Evolutionary conservation across 2,888 invertebrate species (phyloP), one percentile per base, ranked within the genome.

Genomic region (Escarpia spicata): DNA sequence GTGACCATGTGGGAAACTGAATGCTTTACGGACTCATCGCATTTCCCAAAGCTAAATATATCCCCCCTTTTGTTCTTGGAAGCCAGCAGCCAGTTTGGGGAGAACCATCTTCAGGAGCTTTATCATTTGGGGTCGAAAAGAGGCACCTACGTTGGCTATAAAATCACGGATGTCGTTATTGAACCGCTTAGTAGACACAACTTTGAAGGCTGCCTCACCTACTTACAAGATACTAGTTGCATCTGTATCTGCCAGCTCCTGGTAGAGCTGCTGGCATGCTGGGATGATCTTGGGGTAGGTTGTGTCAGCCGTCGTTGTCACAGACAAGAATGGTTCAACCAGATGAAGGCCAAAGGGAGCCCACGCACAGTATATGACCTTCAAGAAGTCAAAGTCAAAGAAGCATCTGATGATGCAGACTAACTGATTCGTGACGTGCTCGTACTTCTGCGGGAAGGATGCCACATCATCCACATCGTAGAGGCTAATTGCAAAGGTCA

Each of bases 391-490:
- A 31, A 93, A 90, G 31, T 93, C 92, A 45, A 90, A 43, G 60
- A 93, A 93, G 58, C 92, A 92, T 90, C 92, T 45, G 37, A 93
- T 90, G 37, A 92, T 92, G 90, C 93, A 93, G n/a, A 90, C 90
- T 37, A 93, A 75, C 90, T 93, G 92, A 90, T 93, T 93, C n/a
- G 90, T 92, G 43, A 92, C 92, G 52, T 93, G 92, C 19, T 93
- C 93, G 90, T 90, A 92, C 2, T 92, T 92, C 91, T 91, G 44
- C 31, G 92, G 44, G 91, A 91, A 92, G 3, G 91, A 52, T 8
- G 91, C 31, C 26, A 92, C 43, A 43, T 92, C 92, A 37, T 92
- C 91, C 19, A 60, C 43, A 60, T 92, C 91, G 37, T 91, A 92
- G 19, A 92, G 44, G 60, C 31, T n/a, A 37, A 91, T 44, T 15